Base-by-base conservation (phyloP, 2,113 vertebrate genomes). In the Barnardius zonarius region DNA sequence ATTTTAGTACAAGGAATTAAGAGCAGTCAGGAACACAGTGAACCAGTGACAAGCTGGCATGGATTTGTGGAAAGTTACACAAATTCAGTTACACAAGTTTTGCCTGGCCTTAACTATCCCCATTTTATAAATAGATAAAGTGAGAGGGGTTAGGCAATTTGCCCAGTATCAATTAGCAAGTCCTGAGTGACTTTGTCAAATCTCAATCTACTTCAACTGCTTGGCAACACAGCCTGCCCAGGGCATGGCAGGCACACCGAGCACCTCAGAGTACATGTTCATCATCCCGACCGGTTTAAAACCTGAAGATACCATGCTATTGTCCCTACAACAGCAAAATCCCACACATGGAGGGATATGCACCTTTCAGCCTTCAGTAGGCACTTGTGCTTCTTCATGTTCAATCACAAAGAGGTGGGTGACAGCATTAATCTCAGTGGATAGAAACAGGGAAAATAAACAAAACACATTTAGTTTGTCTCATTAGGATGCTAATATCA, bases 51-150 rank as follows among this genome's bases (percentile, higher is more conserved):
- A 94, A 94, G 95, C 91, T 96, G 96, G 95, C 95, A 96, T 30
- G 93, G 95, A 95, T 96, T 93, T 86, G 90, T 95, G 95, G 96
- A 96, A 96, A 96, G 95, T 96, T 96, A 94, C 95, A 97, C 93
- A 97, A 97, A 97, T 91, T 96, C 82, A 88, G 95, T 97, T 96
- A 95, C 92, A 96, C 92, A 94, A 94, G 95, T 96, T 95, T 91
- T 68, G 93, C 94, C 93, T 87, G 85, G 75, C 94, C 90, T 95
- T 82, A 95, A 89, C 89, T 92, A 92, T 96, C 76, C 93, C 73
- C 30, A 13, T 96, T 96, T 97, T 96, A 96, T 94, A 96, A 96
- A 96, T 90, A 95, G 96, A 95, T 92, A 95, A 96, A 93, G 92
- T 25, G 11, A 81, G 88, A 88, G 39, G 61, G 83, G 61, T 57